Conservation (phyloP, 1,140 invertebrate genomes). For the Diuraphis noxia region DNA sequence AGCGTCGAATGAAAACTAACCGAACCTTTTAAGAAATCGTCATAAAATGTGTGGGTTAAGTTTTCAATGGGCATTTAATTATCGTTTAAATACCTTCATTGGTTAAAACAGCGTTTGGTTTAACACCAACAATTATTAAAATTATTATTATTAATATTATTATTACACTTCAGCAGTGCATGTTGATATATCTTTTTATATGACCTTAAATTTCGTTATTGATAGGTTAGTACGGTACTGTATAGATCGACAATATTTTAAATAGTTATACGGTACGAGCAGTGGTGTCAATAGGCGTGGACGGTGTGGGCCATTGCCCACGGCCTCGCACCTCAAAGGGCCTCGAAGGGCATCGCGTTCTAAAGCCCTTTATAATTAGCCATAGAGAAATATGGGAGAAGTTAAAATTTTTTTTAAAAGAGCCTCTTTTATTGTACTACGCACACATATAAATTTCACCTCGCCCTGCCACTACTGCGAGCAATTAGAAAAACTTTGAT, state of each 20-base stretch:
- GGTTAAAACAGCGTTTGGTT: not conserved
- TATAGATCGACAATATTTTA: not conserved
- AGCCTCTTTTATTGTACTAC: too few relatives aligned
- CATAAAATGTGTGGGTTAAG: not conserved
- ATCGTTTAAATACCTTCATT: not conserved
- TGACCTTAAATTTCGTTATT: not conserved
- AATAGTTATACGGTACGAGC: not conserved
- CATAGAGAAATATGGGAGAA: too few relatives aligned
- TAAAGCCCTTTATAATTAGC: too few relatives aligned
- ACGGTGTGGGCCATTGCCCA: too few relatives aligned
- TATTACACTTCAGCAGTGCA: not conserved
- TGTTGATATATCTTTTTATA: not conserved
- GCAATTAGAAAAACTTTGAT: not conserved
- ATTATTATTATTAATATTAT: too few relatives aligned
- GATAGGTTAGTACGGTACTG: not conserved
- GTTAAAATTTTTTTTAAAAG: too few relatives aligned
- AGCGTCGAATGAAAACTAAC: not conserved
- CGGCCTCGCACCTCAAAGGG: too few relatives aligned
- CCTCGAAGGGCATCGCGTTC: too few relatives aligned
- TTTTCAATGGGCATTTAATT: not conserved
- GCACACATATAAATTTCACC: too few relatives aligned
- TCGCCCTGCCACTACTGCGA: too few relatives aligned
- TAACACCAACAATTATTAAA: not conserved
- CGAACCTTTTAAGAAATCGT: not conserved
- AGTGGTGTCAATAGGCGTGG: too few relatives aligned